Conservation (phyloP, 2,888 invertebrate genomes). For the Harpalus rubripes region DNA sequence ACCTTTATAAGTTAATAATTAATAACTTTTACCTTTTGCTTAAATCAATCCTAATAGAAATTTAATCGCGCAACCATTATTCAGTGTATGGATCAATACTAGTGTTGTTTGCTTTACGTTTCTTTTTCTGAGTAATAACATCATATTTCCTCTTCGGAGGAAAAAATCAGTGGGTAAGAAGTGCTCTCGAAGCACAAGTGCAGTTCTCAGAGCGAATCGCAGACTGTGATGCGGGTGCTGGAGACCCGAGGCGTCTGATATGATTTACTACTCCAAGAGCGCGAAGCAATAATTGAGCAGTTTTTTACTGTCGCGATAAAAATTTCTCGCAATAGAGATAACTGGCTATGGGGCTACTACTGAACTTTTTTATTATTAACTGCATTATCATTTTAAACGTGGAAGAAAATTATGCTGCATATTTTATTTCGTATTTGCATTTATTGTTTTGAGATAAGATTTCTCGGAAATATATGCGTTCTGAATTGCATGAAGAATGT, state of each 20-base stretch:
- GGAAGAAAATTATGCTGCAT: constrained; percentile 35
- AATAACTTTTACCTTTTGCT: too few relatives aligned
- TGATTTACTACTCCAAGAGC: constrained; percentile 50
- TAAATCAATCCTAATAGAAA: not conserved
- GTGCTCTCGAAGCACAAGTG: constrained; percentile 46
- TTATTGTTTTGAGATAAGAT: constrained; percentile 36
- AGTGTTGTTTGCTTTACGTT: constrained; percentile 11
- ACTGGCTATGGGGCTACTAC: constrained; percentile 38
- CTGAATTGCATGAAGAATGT: constrained; percentile 23
- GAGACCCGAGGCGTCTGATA: constrained; percentile 23
- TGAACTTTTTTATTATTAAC: constrained; percentile 55
- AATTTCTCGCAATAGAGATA: constrained; percentile 57
- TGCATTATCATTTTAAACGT: constrained; percentile 48
- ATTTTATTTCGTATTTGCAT: constrained; percentile 47
- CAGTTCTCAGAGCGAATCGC: constrained; percentile 11
- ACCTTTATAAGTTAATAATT: too few relatives aligned
- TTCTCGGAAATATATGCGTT: constrained; percentile 27
- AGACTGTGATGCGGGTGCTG: not conserved
- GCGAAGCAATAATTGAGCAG: constrained; percentile 64
- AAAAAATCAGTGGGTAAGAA: constrained; percentile 37
- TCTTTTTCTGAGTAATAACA: constrained; percentile 12
- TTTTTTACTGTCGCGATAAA: constrained; percentile 60
- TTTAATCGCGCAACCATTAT: not conserved
- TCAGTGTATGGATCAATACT: not conserved
- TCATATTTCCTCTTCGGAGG: constrained; percentile 28